Evolutionary conservation across 2,797 vertebrate genomes (phyloP), one percentile per base, ranked within the genome.

Genomic region (Furcifer pardalis): DNA sequence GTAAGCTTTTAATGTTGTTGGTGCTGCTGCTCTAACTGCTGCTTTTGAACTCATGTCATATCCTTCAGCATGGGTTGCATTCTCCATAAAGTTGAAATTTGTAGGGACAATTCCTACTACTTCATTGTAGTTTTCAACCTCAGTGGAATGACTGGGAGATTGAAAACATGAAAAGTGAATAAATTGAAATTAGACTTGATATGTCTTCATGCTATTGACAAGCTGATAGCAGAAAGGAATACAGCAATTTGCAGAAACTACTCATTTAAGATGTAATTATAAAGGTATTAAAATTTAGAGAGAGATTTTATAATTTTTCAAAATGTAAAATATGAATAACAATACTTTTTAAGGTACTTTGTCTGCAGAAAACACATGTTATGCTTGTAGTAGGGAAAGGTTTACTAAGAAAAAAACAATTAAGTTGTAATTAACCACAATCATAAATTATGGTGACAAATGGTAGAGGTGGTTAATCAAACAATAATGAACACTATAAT

Each of bases 371-470:
- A 62, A 77, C 19, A 77, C n/a, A 77, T 63, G 23, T 32, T 59
- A 60, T 69, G 35, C 77, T 82, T 65, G 13, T 19, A 71, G 52
- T 68, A 15, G n/a, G 52, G 23, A 62, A 46, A 17, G 12, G 19
- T 27, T 63, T 78, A 44, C 82, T 82, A 82, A 46, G 35, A 35
- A 49, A 73, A 78, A 19, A 82, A n/a, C 68, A 62, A 82, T 63
- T 72, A 86, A 82, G 4, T 73, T 63, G 59, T 27, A 77, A 77
- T 86, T 73, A 86, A 82, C 59, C 15, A 62, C 42, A 77, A 42
- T 63, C 13, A 73, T 78, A 40, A 73, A 56, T 86, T 72, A 82
- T 72, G 19, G 27, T 78, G 66, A 65, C 56, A 86, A 74, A 71
- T 59, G 23, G 21, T 49, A 37, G 52, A 77, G 44, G 71, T n/a